Base-by-base conservation (phyloP, 1,140 invertebrate species). In the Centruroides vittatus region DNA sequence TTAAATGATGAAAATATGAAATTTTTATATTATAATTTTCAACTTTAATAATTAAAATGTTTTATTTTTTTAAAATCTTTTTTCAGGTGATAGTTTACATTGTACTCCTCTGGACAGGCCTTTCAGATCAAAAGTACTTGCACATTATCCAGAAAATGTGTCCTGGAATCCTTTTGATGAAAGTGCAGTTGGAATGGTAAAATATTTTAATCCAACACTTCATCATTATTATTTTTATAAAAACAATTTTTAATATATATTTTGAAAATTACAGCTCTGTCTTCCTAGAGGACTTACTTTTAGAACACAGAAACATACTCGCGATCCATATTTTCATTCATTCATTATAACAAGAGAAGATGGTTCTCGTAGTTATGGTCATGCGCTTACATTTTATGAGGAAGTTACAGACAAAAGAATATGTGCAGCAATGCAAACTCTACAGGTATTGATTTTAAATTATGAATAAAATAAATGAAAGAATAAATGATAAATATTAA, bases 311-410 rank as follows among this genome's bases (percentile, higher is more conserved):
- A 93, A 92, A 74, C 88, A 96, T 74, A 65, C 60, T 50, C 57
- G 61, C 5, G 82, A 55, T 49, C 86, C 93, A 12, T 82, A 81
- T 65, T 97, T 97, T 79, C 96, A 99, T 74, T 91, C 93, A 55
- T 99, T 98, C 79, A 83, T 98, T 8, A 91, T 98, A 52, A 98
- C 95, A 23, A 83, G 86, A 70, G 93, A 98, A 79, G 93, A 98
- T 82, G 96, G 95, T 53, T 86, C 86, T 63, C 80, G 92, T 67
- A 86, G 85, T 57, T 95, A 93, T 79, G 96, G 96, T 49, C 93
- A 93, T 71, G 90, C 89, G 67, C 81, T 93, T 61, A 84, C 93
- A 11, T 98, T 98, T 74, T 97, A 89, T 78, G 95, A 99, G 77
- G 88, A 94, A 78, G 90, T 95, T 65, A 82, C 83, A 56, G 92